Percentiles rank a stretch among this genome's conserved stretches.
Evolutionary conservation across 2,888 invertebrate genomes (phyloP).

Genomic region (Pandemis corylana): DNA sequence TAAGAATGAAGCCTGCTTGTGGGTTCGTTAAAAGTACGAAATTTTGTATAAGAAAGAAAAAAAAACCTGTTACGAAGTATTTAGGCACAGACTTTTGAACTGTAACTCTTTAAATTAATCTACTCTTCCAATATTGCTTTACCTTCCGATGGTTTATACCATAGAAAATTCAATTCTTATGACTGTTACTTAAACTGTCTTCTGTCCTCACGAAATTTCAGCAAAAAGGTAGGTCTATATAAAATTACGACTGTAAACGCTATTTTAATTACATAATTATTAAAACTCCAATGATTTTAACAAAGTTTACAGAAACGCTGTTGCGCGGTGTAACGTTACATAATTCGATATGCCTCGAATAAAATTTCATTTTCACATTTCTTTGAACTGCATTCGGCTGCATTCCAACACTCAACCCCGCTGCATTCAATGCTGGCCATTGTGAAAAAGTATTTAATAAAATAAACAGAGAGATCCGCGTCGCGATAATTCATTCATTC

Average conservation of each 20-base stretch:
- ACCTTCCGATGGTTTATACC: too few species aligned
- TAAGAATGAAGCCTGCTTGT: too few species aligned
- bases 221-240: too few species aligned
- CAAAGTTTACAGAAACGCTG: slow-evolving; percentile 7
- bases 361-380: slow-evolving; percentile 29
- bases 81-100: too few species aligned
- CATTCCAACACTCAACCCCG: slow-evolving; percentile 65
- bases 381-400: slow-evolving; percentile 49
- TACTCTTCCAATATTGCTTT: too few species aligned
- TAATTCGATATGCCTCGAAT: slow-evolving; percentile 34
- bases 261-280: not conserved
- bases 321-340: slow-evolving; percentile 17
- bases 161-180: too few species aligned
- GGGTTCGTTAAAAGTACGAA: too few species aligned
- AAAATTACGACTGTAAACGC: not conserved
- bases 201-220: too few species aligned
- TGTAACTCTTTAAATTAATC: too few species aligned
- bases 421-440: slow-evolving; percentile 61
- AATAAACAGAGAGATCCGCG: slow-evolving; percentile 79
- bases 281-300: not conserved
- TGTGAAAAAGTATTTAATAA: slow-evolving; percentile 71
- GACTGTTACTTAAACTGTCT: too few species aligned
- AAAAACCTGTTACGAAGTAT: too few species aligned
- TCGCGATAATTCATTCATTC: slow-evolving; percentile 70
- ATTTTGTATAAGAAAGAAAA: too few species aligned